A percentile compares a stretch with the other conserved stretches of the same genome.
Conservation (phyloP, 2,888 invertebrate genomes). For the Dasypolia templi region DNA sequence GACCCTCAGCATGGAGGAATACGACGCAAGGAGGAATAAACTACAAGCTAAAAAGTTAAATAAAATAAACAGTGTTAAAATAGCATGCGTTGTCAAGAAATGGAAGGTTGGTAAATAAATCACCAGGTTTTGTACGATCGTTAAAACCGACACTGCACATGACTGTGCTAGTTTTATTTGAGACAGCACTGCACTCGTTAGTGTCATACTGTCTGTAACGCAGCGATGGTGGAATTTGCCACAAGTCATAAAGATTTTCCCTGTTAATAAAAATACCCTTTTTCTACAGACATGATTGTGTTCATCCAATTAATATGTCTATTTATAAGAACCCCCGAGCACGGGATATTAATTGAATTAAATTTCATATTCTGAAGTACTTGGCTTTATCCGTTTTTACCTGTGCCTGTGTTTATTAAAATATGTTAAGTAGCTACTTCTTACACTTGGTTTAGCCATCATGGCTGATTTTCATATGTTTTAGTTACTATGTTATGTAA, state of each 20-base stretch:
- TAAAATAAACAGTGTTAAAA: too few relatives aligned
- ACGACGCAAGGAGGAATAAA: too few relatives aligned
- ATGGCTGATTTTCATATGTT: neutral
- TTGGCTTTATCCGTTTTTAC: neutral
- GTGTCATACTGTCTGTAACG: slow-evolving; percentile 4
- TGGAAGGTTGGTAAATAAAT: neutral
- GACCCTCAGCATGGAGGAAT: too few relatives aligned
- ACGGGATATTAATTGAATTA: neutral
- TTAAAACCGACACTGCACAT: slow-evolving; percentile 2
- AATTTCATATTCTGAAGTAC: neutral
- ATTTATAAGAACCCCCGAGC: neutral
- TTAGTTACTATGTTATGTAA: neutral
- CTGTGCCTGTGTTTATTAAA: too few relatives aligned
- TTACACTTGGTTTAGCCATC: neutral
- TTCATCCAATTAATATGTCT: neutral
- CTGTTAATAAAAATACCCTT: neutral
- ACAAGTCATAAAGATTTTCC: neutral
- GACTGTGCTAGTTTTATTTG: neutral
- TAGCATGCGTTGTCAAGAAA: neutral
- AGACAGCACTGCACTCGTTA: slow-evolving; percentile 8
- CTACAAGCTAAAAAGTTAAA: too few relatives aligned
- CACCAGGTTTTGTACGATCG: neutral
- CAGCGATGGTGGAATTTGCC: neutral
- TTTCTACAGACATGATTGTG: neutral
- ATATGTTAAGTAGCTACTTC: too few relatives aligned